A percentile compares a stretch with the other conserved stretches of the same genome.
These are phyloP conservation scores for Phania funesta DNA, from an alignment of 2,888 invertebrate species.

Conservation along the genomic window DNA sequence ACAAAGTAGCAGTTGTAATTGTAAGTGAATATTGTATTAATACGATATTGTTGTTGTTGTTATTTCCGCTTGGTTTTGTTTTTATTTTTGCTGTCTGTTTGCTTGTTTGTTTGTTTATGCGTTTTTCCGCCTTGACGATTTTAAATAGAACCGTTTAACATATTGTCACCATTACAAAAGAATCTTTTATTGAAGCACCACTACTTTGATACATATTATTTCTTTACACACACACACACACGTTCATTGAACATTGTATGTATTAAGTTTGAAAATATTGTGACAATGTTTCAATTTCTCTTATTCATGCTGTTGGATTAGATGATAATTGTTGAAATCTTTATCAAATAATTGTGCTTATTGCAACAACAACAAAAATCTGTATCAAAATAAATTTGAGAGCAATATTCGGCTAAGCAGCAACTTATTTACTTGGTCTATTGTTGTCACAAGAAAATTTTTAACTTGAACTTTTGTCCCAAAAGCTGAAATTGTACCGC, in stretches of 20 bases:
- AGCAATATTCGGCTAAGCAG: too few species aligned
- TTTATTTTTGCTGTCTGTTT: conserved; percentile 47
- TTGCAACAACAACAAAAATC: too few species aligned
- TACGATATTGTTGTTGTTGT: conserved; percentile 25
- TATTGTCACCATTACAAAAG: conserved; percentile 46
- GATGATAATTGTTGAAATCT: not conserved
- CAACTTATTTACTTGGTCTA: too few species aligned
- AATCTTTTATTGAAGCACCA: conserved; percentile 10
- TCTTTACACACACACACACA: not conserved
- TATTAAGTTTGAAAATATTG: conserved; percentile 24
- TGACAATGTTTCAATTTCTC: conserved; percentile 49
- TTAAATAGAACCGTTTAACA: conserved; percentile 73
- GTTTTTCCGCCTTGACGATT: conserved; percentile 75
- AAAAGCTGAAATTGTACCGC: too few species aligned
- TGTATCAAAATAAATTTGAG: too few species aligned
- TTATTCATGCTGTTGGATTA: conserved; percentile 13
- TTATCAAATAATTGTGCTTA: too few species aligned
- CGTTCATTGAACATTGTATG: not conserved
- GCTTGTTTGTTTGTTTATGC: conserved; percentile 60
- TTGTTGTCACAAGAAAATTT: too few species aligned
- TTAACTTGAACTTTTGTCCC: too few species aligned
- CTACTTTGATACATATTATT: not conserved
- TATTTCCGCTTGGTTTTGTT: conserved; percentile 24
- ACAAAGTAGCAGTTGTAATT: conserved; percentile 7
- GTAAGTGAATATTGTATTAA: conserved; percentile 32